Evolutionary conservation across 2,113 vertebrate genomes (phyloP), one percentile per base, ranked within the genome.

Genomic region (Takifugu flavidus): DNA sequence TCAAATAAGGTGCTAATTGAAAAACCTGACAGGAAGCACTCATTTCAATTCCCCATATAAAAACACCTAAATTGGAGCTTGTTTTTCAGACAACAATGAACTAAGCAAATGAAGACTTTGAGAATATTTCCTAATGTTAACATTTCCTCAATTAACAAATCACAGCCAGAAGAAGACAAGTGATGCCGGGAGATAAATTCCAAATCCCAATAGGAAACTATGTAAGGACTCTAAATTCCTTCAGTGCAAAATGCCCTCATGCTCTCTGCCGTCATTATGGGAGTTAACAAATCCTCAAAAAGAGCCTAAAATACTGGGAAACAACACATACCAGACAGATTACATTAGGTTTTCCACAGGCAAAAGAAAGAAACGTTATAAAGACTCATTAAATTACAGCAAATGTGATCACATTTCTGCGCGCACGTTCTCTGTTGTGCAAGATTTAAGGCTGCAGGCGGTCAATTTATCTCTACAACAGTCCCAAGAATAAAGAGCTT

Each of bases 1-100:
- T 75, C 70, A 77, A 86, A 84, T 58, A 25, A 70, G 69, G 78
- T 73, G 72, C 62, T 85, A 82, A 84, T 82, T 78, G 78, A 83
- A 87, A 20, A 85, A 65, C 65, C 62, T 79, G 77, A 78, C 77
- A 77, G 61, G 62, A 57, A 77, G 74, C 72, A 68, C 45, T 28
- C 26, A 31, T 70, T 72, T 70, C 71, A 71, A 52, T 79, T 29
- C 62, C 29, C 14, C 25, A 25, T 72, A 4, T 42, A 34, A 73
- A 20, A 76, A 68, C 63, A 14, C 13, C 59, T 11, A 53, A 25
- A 59, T 13, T 55, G 56, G 31, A 66, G 47, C 64, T 27, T 49
- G 45, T 59, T 69, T 20, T 56, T 62, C 51, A 67, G 44, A 60
- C 44, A 58, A 46, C 59, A 54, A 34, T 59, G 26, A 65, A 59